Evolutionary conservation across 2,113 vertebrate genomes (phyloP).

Genomic region (Motacilla alba): DNA sequence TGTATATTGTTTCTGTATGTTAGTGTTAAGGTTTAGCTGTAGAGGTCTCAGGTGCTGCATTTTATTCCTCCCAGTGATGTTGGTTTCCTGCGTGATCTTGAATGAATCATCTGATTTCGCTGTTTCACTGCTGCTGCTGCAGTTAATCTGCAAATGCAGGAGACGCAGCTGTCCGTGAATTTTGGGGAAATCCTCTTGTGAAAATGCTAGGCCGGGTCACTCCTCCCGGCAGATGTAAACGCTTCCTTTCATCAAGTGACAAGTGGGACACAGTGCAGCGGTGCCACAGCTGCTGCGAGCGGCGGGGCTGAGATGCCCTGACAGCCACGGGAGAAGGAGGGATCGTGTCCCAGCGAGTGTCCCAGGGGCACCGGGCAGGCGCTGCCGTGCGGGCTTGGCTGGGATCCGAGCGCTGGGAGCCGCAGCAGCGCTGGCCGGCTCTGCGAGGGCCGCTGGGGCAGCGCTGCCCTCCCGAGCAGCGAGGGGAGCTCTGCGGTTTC

Average conservation of each 20-base stretch:
- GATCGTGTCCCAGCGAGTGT: fast-evolving
- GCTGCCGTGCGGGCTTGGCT: neutral
- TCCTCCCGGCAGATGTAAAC: neutral
- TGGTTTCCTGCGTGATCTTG: neutral
- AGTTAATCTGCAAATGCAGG: neutral
- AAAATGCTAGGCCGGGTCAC: neutral
- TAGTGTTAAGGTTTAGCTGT: neutral
- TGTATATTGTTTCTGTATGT: neutral
- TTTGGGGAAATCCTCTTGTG: neutral
- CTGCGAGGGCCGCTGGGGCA: neutral
- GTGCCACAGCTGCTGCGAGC: neutral
- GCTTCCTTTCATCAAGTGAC: neutral
- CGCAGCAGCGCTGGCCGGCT: neutral
- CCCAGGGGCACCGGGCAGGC: neutral
- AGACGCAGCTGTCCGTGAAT: neutral
- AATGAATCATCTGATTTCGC: neutral
- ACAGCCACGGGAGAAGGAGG: neutral
- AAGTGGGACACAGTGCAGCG: neutral
- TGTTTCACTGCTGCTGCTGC: neutral
- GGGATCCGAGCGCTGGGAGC: neutral
- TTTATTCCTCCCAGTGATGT: neutral
- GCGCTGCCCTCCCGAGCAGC: neutral
- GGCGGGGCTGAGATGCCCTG: neutral
- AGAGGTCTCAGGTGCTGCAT: neutral
- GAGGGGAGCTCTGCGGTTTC: neutral